These are phyloP conservation scores for Gobio occitaniae DNA, from an alignment of 2,797 vertebrate genomes.

Conservation along the genomic window DNA sequence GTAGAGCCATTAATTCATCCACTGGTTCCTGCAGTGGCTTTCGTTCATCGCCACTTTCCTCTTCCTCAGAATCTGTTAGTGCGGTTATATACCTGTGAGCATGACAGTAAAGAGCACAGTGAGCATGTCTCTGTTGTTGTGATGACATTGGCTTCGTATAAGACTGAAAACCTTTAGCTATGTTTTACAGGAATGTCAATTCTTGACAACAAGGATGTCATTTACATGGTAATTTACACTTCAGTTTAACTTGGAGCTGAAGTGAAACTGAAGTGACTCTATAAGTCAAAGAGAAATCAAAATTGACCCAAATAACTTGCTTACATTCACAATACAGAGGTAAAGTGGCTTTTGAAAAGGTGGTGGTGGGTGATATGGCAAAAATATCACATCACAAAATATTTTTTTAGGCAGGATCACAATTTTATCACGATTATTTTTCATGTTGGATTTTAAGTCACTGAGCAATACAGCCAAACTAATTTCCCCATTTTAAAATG, in stretches of 20 bases:
- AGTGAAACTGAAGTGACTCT: neutral
- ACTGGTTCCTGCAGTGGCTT: slow-evolving; percentile 66
- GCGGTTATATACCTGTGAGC: slow-evolving; percentile 92
- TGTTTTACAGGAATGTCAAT: neutral
- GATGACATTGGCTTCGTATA: neutral
- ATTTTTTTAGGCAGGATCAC: too few relatives aligned
- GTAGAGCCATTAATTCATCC: slow-evolving; percentile 75
- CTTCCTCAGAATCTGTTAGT: slow-evolving; percentile 86
- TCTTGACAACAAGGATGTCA: neutral
- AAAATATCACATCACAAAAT: too few relatives aligned
- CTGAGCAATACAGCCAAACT: too few relatives aligned
- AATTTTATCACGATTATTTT: too few relatives aligned
- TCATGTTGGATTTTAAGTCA: too few relatives aligned
- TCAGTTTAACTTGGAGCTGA: neutral
- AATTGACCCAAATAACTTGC: neutral
- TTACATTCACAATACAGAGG: neutral
- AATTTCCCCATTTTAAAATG: too few relatives aligned
- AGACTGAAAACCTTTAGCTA: neutral
- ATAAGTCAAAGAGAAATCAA: too few relatives aligned
- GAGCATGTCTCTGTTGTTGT: neutral
- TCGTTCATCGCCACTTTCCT: slow-evolving; percentile 64
- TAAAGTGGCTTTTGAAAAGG: neutral
- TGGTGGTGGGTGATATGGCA: too few relatives aligned
- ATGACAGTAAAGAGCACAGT: slow-evolving; percentile 2
- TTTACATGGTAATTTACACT: neutral